These are phyloP conservation scores for Myotis pilosus DNA, from an alignment of 2,797 vertebrate species.

Conservation along the genomic window DNA sequence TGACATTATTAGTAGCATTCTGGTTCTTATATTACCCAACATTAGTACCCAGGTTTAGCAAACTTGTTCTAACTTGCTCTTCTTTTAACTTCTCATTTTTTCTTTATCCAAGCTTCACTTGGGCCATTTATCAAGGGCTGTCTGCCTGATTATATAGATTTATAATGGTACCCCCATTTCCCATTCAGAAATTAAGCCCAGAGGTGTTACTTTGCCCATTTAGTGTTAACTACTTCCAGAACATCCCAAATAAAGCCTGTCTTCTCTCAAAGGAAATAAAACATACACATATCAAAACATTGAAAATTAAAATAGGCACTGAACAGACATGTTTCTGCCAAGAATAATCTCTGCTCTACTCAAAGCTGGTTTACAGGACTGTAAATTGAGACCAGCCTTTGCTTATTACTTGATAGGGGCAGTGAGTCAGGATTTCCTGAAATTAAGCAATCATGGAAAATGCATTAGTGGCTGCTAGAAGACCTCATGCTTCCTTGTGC, in stretches of 20 bases:
- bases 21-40: not conserved
- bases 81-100: not conserved
- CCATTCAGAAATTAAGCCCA: not conserved
- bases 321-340: conserved; percentile 39
- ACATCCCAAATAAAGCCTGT: conserved; percentile 4
- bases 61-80: not conserved
- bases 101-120: not conserved
- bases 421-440: conserved; percentile 69
- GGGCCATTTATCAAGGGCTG: not conserved
- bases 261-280: conserved; percentile 58
- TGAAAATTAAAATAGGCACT: conserved; percentile 51
- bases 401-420: conserved; percentile 27
- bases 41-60: not conserved
- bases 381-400: conserved; percentile 67
- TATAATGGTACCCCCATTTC: not conserved
- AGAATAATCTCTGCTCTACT: conserved; percentile 49
- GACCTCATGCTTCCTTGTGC: conserved; percentile 52
- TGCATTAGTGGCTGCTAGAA: conserved; percentile 59
- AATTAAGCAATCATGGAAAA: conserved; percentile 59
- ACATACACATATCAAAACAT: not conserved
- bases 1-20: not conserved
- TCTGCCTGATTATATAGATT: not conserved
- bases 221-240: conserved; percentile 49
- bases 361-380: conserved; percentile 38
- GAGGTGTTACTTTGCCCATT: not conserved